A percentile compares a stretch with the other conserved stretches of the same genome.
Evolutionary conservation across 2,888 invertebrate genomes (phyloP).

Genomic region (Encarsia formosa): DNA sequence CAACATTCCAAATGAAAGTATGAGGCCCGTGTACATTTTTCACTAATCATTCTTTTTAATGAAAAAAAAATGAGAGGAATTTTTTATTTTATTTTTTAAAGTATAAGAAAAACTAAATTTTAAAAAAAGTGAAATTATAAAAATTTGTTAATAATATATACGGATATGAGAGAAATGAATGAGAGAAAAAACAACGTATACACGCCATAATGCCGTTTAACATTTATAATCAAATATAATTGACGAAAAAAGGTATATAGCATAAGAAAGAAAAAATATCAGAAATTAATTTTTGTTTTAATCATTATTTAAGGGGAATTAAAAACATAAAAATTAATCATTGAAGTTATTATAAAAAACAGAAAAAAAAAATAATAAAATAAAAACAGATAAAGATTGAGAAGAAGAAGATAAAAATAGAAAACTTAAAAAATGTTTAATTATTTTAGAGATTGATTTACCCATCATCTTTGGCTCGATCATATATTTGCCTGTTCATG

Average conservation of each 20-base stretch:
- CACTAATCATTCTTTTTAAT: constrained; percentile 4
- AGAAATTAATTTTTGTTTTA: no score
- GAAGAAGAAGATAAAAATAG: no score
- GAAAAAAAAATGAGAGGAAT: neutral
- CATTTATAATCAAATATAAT: no score
- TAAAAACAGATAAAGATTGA: no score
- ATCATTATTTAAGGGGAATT: no score
- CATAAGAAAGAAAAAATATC: no score
- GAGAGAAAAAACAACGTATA: neutral
- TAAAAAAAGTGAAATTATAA: neutral
- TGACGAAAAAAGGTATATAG: no score
- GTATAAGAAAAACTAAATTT: no score
- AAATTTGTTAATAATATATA: neutral
- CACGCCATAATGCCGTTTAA: constrained; percentile 1
- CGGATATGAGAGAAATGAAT: neutral
- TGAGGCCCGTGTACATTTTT: constrained; percentile 1
- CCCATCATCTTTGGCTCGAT: constrained; percentile 30
- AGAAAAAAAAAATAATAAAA: constrained; percentile 21
- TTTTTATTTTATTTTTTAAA: no score
- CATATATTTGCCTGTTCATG: constrained; percentile 30
- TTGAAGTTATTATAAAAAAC: constrained; percentile 12
- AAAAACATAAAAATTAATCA: neutral
- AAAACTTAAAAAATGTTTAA: constrained; percentile 6
- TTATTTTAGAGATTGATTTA: no score
- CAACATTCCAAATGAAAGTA: constrained; percentile 16